Percentiles rank a stretch among this genome's conserved stretches.
Conservation (phyloP, 2,113 vertebrate species). For the Sinocyclocheilus rhinocerous region DNA sequence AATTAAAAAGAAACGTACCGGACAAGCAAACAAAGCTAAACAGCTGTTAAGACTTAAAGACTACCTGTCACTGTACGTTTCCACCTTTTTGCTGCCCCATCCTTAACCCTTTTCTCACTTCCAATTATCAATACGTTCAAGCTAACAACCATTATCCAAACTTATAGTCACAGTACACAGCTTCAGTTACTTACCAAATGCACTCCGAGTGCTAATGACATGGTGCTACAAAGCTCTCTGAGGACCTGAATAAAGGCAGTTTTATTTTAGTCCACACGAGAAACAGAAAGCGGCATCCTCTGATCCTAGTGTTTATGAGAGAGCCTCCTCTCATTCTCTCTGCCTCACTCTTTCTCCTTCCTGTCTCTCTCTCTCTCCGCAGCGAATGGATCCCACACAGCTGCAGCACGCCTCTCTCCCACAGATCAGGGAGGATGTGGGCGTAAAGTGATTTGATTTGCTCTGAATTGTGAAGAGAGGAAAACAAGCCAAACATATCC, state of each 20-base stretch:
- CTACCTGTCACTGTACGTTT: slow-evolving; percentile 54
- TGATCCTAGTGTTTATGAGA: slow-evolving; percentile 26
- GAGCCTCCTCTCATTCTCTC: slow-evolving; percentile 17
- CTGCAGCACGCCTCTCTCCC: slow-evolving; percentile 62
- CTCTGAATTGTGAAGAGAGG: slow-evolving; percentile 55
- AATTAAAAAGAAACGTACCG: slow-evolving; percentile 12
- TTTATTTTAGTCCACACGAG: slow-evolving; percentile 42
- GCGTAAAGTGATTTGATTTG: slow-evolving; percentile 69
- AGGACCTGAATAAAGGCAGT: neutral
- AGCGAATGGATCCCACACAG: slow-evolving; percentile 60
- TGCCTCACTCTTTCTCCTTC: neutral
- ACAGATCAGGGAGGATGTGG: slow-evolving; percentile 67
- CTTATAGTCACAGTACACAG: slow-evolving; percentile 9
- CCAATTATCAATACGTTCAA: slow-evolving; percentile 34
- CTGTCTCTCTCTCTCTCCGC: neutral
- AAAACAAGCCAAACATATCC: slow-evolving; percentile 55
- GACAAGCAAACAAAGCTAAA: slow-evolving; percentile 27
- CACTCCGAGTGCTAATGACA: slow-evolving; percentile 28
- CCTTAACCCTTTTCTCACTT: slow-evolving; percentile 1
- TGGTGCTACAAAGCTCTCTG: slow-evolving; percentile 3
- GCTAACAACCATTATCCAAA: slow-evolving; percentile 17
- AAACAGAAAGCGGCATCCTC: slow-evolving; percentile 5
- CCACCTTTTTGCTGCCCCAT: slow-evolving; percentile 16
- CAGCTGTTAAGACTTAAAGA: slow-evolving; percentile 24
- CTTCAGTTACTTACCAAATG: slow-evolving; percentile 42